Evolutionary conservation across 2,113 vertebrate species (phyloP).

Genomic region (chimpanzee (Pan troglodytes)): NHGRI_mPanTro3-v2.1_pri NC_072398.2:128943001-128943500

Average conservation of each 20-base stretch:
- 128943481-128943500: background rate
- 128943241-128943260: background rate
- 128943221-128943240: background rate
- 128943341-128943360: background rate
- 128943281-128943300: background rate
- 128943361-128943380: background rate
- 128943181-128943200: background rate
- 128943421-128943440: background rate
- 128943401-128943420: background rate
- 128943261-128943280: background rate
- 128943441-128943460: background rate
- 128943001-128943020: background rate
- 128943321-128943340: constrained; percentile 13
- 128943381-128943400: background rate
- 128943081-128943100: background rate
- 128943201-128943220: background rate
- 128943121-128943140: background rate
- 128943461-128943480: background rate
- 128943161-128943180: background rate
- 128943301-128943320: background rate
- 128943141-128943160: background rate
- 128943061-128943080: background rate
- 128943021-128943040: background rate
- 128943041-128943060: background rate
- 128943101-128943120: background rate